phyloP scores from a whole-genome alignment of 2,113 vertebrate species.

The Fulica atra region DNA sequence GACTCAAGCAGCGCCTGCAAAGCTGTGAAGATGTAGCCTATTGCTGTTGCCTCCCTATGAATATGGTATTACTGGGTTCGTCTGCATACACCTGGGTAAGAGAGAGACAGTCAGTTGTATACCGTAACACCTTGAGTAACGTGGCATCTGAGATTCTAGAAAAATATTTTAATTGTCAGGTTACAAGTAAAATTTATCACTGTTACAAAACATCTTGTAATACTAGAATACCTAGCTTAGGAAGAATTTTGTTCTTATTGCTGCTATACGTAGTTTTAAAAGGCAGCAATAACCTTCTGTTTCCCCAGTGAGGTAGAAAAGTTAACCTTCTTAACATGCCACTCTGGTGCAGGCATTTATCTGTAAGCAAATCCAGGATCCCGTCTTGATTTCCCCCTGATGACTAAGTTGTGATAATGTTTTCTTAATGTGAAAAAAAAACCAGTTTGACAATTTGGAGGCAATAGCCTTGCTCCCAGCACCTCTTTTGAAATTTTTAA shows the following conservation, averaged over 20 bases:
- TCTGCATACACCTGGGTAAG: background rate
- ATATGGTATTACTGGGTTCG: background rate
- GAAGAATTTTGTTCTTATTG: constrained; percentile 49
- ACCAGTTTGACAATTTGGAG: too few relatives aligned
- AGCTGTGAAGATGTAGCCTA: background rate
- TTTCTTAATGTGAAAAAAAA: too few relatives aligned
- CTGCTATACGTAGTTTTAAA: constrained; percentile 10
- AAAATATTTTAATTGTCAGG: constrained; percentile 75
- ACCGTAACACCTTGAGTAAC: constrained; percentile 46
- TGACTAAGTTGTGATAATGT: too few relatives aligned
- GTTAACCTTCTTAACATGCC: too few relatives aligned
- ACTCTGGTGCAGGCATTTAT: too few relatives aligned
- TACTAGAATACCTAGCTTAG: constrained; percentile 41
- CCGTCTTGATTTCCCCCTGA: too few relatives aligned
- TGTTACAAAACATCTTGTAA: constrained; percentile 65
- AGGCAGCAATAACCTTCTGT: too few relatives aligned
- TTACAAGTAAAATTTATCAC: constrained; percentile 64
- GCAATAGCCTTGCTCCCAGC: too few relatives aligned
- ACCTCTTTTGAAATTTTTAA: too few relatives aligned
- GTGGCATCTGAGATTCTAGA: constrained; percentile 61
- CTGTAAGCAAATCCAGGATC: too few relatives aligned
- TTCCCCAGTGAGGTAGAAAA: too few relatives aligned
- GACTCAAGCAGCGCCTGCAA: background rate
- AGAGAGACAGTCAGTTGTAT: background rate
- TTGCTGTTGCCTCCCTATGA: background rate